phyloP scores from a whole-genome alignment of 2,888 invertebrate genomes.

The Limnephilus marmoratus region DNA sequence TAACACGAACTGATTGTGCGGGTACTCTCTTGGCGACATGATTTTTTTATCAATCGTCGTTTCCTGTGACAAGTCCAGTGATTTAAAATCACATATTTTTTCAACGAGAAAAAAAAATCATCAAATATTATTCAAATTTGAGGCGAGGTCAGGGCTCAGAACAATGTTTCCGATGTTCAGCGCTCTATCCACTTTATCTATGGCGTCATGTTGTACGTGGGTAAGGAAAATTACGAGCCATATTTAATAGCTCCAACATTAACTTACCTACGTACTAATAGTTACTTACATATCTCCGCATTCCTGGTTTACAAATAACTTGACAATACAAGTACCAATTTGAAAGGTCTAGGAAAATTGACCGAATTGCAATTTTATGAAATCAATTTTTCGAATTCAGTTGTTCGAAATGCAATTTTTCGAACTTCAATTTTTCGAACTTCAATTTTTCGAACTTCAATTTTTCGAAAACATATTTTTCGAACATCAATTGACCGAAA shows the following conservation, averaged over 20 bases:
- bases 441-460: no score
- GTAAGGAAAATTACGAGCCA: background rate
- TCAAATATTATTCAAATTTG: background rate
- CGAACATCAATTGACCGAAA: no score
- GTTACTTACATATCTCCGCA: no score
- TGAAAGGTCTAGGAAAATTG: no score
- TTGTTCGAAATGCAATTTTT: no score
- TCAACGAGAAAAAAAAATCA: background rate
- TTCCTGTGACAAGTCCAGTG: constrained; percentile 10
- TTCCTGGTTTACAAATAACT: no score
- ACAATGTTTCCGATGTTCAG: background rate
- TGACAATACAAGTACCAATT: no score
- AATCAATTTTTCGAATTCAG: no score
- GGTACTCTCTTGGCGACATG: background rate
- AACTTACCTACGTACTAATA: background rate
- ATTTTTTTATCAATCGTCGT: constrained; percentile 3
- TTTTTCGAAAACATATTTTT: no score
- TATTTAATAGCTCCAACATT: background rate
- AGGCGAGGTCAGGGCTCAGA: background rate
- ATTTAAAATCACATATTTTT: background rate
- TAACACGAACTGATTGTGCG: background rate
- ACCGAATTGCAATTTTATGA: no score
- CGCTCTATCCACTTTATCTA: background rate
- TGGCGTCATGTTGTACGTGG: background rate
- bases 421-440: no score